Conservation (phyloP, 2,888 invertebrate genomes). For the Nephrotoma guestfalica region DNA sequence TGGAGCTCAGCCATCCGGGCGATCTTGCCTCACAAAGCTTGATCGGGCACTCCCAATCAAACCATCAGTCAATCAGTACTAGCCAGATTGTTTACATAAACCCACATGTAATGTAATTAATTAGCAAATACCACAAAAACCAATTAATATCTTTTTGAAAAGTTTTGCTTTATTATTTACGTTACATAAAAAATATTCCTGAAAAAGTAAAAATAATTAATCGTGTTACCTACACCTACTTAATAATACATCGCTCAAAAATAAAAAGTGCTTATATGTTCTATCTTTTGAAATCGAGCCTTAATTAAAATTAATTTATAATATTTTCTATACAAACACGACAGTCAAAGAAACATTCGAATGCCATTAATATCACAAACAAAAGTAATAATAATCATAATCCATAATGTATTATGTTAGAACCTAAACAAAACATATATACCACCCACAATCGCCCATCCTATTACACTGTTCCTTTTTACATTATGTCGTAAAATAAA, state of each 20-base stretch:
- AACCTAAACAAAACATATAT: background rate
- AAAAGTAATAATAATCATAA: background rate
- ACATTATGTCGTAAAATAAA: background rate
- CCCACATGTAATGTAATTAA: no score
- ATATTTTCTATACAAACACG: background rate
- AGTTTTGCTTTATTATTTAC: background rate
- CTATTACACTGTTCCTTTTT: background rate
- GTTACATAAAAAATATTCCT: background rate
- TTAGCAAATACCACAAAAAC: background rate
- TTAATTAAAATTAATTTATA: background rate
- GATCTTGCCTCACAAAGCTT: no score
- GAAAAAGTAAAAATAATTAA: background rate
- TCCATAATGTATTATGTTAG: background rate
- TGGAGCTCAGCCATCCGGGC: no score
- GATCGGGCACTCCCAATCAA: no score
- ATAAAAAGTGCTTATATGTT: background rate
- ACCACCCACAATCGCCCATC: background rate
- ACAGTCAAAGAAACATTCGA: background rate
- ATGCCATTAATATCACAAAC: background rate
- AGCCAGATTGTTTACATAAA: no score
- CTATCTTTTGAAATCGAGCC: background rate
- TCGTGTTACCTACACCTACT: background rate
- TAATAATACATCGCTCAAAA: background rate
- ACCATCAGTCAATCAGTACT: no score
- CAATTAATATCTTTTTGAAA: background rate